Evolutionary conservation across 2,113 vertebrate species (phyloP), one percentile per base, ranked within the genome.

Genomic region (Gracilinanus agilis): DNA sequence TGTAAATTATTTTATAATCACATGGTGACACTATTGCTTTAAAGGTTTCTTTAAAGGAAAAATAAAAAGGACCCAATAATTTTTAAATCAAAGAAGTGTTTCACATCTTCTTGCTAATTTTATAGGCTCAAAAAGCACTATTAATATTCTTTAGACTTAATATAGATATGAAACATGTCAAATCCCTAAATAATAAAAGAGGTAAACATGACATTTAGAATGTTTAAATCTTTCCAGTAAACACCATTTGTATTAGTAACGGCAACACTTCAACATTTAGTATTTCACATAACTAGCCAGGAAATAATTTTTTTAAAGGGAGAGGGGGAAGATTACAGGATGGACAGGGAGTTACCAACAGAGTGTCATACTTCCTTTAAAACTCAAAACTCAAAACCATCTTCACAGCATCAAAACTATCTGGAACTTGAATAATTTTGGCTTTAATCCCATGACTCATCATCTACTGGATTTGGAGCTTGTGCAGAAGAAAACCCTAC

Each of bases 371-470:
- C 54, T 96, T 97, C 61, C 90, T 94, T 96, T 96, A n/a, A 97
- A 95, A 67, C 55, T 91, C 97, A 96, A 96, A 97, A 97, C 91
- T 92, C 54, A 94, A 95, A 98, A 96, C 90, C 91, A 89, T 53
- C 96, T 96, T 97, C 93, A 94, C 55, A 94, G 88, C 90, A 97
- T 92, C 93, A 92, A 95, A 95, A 34, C 94, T 92, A 96, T 75
- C 44, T 89, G 49, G 93, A 95, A 91, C 90, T 96, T 96, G 89
- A 91, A 91, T 91, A 90, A 2, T 61, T 94, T 91, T 13, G 67
- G 61, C 88, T 96, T 98, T 98, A 99, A 97, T 98, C 98, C 98
- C 98, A 98, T 9, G 97, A 97, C 91, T 99, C 98, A 23, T 98
- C 97, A 83, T 98, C 97, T 12, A 92, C 83, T 94, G 90, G 91